Conservation (phyloP, 2,888 invertebrate genomes). For the Dusona sp. region DNA sequence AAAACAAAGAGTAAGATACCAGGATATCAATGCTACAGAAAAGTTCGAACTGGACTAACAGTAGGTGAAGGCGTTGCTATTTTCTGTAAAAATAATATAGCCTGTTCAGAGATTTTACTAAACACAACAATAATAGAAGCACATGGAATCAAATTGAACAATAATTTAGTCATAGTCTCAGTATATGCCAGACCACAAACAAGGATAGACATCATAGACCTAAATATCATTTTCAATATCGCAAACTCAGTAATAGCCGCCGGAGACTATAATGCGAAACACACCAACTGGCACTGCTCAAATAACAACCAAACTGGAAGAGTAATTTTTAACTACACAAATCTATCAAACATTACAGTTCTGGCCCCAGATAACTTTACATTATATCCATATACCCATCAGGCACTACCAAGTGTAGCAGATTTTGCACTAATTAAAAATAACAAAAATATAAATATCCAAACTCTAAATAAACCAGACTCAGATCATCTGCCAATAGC, state of each 20-base stretch:
- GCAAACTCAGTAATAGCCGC: constrained; percentile 17
- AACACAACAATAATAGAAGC: too few relatives aligned
- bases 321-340: constrained; percentile 1
- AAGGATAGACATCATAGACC: constrained; percentile 51
- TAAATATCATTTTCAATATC: constrained; percentile 8
- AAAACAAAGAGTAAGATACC: too few relatives aligned
- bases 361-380: constrained; percentile 21
- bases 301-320: background rate
- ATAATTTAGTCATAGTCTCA: background rate
- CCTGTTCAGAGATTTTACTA: too few relatives aligned
- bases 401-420: constrained; percentile 24
- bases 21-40: too few relatives aligned
- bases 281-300: constrained; percentile 22
- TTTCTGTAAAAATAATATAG: too few relatives aligned
- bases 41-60: too few relatives aligned
- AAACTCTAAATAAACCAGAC: too few relatives aligned
- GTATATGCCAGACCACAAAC: constrained; percentile 58
- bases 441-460: background rate
- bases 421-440: constrained; percentile 31
- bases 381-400: constrained; percentile 9
- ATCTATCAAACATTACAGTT: background rate
- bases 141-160: too few relatives aligned
- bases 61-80: too few relatives aligned
- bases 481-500: too few relatives aligned
- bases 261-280: constrained; percentile 25